phyloP scores from a whole-genome alignment of 2,797 vertebrate genomes.

The Picus viridis region DNA sequence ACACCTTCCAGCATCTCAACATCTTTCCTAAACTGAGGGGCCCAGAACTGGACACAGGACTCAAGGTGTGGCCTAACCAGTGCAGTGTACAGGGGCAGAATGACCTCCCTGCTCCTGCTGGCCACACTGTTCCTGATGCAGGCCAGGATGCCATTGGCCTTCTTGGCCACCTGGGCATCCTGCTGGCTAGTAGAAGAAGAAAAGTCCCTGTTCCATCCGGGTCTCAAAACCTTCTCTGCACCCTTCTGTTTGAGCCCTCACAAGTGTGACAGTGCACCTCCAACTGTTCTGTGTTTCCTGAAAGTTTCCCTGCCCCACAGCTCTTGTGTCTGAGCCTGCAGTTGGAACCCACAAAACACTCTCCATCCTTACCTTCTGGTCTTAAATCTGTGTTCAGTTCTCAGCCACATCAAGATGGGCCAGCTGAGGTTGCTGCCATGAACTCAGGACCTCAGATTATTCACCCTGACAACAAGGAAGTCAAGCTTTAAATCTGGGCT shows the following conservation, averaged over 20 bases:
- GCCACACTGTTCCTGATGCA: too few species aligned
- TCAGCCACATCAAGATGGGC: background rate
- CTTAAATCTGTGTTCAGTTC: background rate
- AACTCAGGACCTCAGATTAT: background rate
- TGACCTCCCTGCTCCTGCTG: too few species aligned
- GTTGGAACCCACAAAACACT: background rate
- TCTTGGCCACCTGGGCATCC: too few species aligned
- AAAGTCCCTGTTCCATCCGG: background rate
- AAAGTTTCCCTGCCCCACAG: background rate
- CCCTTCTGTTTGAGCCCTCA: background rate
- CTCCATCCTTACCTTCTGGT: background rate
- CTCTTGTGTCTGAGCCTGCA: background rate
- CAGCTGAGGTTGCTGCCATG: background rate
- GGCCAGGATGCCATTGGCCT: too few species aligned
- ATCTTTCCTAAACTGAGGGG: too few species aligned
- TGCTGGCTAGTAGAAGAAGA: too few species aligned
- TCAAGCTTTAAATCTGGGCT: conserved; percentile 13
- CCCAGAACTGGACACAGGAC: too few species aligned
- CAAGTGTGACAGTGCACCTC: background rate
- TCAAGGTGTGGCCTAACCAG: too few species aligned
- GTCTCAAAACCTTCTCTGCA: background rate
- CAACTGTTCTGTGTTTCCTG: background rate
- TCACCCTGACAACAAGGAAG: conserved; percentile 5
- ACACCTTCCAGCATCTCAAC: too few species aligned
- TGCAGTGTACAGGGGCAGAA: too few species aligned